Base-by-base conservation (phyloP, 2,888 invertebrate genomes). In the Drosophila affinis region DNA sequence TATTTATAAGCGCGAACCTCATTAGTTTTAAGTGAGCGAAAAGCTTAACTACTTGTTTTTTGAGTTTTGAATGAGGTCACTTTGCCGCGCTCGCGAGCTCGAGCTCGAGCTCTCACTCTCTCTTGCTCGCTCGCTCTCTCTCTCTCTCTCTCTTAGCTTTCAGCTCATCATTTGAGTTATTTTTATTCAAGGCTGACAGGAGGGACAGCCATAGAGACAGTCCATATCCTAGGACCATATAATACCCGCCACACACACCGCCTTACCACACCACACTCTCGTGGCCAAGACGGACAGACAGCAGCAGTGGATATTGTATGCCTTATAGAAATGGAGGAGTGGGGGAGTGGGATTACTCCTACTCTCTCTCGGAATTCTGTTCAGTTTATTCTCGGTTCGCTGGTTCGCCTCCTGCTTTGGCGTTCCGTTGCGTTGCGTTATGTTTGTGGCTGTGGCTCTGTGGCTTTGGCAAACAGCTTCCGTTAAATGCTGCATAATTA, bases 41-140 rank as follows among this genome's bases (percentile, higher is more conserved):
- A 72, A 87, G 84, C 83, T 87, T 84, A 78, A 79, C 87, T 81
- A 87, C 83, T 87, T 87, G 85, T 87, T 87, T 87, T 87, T 81
- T 85, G 85, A 87, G 87, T 87, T 87, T 82, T 87, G 78, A 87
- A 83, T 83, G 83, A 83, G 83, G 83, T 83, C 83, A 83, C 79
- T 83, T 81, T 75, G 75, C 56, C 68, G 77, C 78, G 64, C 67
- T 81, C 67, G 44, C 27, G 21, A 21, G 21, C 21, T 21, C 27
- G 21, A 21, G 21, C 21, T 21, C 27, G 56, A 39, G 39, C 14
- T 14, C 39, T 39, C 14, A 2, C 14, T 39, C 14, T 2, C 12
- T 12, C 10, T 12, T 3, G 21, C 34, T 14, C n/a, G n/a, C n/a
- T n/a, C n/a, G n/a, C 14, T 6, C 14, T 39, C 39, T 39, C 14